A percentile compares a stretch with the other conserved stretches of the same genome.
These are phyloP conservation scores for Sarcophaga peregrina DNA, from an alignment of 1,140 invertebrate genomes.

Conservation along the genomic window DNA sequence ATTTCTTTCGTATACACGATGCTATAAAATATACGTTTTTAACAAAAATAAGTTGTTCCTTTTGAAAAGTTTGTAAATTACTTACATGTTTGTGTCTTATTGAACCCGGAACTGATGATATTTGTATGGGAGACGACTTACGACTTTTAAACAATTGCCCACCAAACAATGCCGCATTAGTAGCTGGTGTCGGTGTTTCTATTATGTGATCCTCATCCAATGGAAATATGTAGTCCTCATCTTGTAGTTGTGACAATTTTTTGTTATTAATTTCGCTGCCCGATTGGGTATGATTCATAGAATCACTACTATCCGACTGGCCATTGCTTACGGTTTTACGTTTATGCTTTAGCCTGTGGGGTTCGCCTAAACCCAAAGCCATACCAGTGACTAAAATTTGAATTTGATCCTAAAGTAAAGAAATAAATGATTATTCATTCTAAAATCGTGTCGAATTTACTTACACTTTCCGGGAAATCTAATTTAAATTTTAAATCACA, in stretches of 20 bases:
- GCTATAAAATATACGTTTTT: constrained; percentile 61
- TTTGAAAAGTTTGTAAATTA: neutral
- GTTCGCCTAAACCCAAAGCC: constrained; percentile 77
- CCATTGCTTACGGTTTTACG: constrained; percentile 49
- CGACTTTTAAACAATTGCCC: constrained; percentile 60
- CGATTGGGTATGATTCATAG: constrained; percentile 6
- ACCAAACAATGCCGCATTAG: constrained; percentile 57
- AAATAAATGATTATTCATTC: neutral
- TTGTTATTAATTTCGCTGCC: neutral
- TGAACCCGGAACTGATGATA: constrained; percentile 20
- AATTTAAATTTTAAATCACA: constrained; percentile 82
- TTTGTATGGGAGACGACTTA: constrained; percentile 56
- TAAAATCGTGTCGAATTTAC: constrained; percentile 30
- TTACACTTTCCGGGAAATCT: constrained; percentile 80
- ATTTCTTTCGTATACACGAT: constrained; percentile 74
- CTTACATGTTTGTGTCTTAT: constrained; percentile 38
- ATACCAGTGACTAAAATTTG: constrained; percentile 83
- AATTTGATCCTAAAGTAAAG: constrained; percentile 79
- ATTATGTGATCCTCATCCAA: constrained; percentile 76
- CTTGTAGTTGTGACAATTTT: constrained; percentile 19
- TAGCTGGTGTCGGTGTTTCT: constrained; percentile 59
- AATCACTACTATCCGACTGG: neutral
- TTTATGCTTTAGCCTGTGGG: constrained; percentile 67
- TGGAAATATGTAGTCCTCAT: constrained; percentile 76
- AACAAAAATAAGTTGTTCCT: neutral